Percentiles rank a stretch among this genome's conserved stretches.
Evolutionary conservation across 2,113 vertebrate species (phyloP).

Genomic region (Alectura lathami): DNA sequence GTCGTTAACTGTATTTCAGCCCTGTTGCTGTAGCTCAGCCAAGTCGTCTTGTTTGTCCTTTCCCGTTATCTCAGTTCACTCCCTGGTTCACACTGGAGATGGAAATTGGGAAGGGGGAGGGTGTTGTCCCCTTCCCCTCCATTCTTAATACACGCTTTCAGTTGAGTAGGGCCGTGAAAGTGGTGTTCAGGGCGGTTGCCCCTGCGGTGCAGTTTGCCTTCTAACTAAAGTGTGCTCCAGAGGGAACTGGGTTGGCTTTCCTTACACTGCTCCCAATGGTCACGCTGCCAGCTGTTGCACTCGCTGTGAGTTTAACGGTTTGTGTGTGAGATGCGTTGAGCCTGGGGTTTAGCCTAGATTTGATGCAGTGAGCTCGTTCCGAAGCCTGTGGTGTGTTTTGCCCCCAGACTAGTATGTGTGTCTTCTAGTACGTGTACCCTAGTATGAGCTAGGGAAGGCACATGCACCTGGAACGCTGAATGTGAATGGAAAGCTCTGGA

Average conservation of each 20-base stretch:
- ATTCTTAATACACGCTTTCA: neutral
- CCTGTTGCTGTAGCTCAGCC: neutral
- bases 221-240: neutral
- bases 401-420: no score
- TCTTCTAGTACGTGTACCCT: no score
- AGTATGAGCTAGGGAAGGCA: no score
- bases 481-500: neutral
- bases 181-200: no score
- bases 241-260: neutral
- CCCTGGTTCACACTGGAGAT: neutral
- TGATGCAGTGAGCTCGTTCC: neutral
- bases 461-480: neutral
- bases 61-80: rapidly evolving
- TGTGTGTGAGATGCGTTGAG: neutral
- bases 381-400: neutral
- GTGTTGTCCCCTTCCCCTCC: neutral
- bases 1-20: neutral
- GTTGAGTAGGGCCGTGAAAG: neutral
- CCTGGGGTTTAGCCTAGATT: neutral
- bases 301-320: neutral
- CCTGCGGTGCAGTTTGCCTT: neutral
- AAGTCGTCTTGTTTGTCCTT: neutral
- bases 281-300: neutral
- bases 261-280: neutral
- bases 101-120: neutral